Evolutionary conservation across 1,140 invertebrate species (phyloP).

Genomic region (Drosophila tsacasi): DNA sequence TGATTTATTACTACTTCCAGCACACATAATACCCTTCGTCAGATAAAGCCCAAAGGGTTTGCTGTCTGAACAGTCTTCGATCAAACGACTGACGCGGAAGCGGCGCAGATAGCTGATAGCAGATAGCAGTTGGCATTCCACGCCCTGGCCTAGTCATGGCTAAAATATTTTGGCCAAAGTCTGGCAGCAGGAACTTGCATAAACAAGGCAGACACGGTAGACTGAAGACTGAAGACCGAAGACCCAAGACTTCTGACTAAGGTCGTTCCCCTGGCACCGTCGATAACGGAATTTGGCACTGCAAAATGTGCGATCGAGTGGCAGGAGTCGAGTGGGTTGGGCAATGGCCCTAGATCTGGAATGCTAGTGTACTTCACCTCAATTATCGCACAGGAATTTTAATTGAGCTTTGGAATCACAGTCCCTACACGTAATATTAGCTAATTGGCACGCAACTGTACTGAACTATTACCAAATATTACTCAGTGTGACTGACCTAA

Average conservation of each 20-base stretch:
- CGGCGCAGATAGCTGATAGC: conserved; percentile 28
- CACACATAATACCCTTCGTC: background rate
- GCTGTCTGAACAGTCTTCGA: conserved; percentile 42
- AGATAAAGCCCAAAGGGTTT: conserved; percentile 32
- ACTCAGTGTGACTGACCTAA: conserved; percentile 33
- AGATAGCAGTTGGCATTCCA: conserved; percentile 28
- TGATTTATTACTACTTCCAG: background rate
- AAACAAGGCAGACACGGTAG: conserved; percentile 26
- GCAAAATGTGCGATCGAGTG: conserved; percentile 42
- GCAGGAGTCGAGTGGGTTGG: conserved; percentile 17
- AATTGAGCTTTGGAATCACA: conserved; percentile 18
- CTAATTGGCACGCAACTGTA: conserved; percentile 4
- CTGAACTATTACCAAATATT: conserved; percentile 2
- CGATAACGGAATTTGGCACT: conserved; percentile 50
- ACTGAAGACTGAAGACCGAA: background rate
- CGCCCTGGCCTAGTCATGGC: conserved; percentile 34
- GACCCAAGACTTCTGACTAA: conserved; percentile 28
- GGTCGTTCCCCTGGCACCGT: conserved; percentile 47
- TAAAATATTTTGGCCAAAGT: conserved; percentile 54
- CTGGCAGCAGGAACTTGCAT: conserved; percentile 23
- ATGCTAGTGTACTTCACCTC: conserved; percentile 15
- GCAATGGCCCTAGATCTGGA: background rate
- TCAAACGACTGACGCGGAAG: conserved; percentile 47
- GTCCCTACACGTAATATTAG: background rate
- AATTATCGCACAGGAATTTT: conserved; percentile 24